Conservation (phyloP, 2,888 invertebrate genomes). For the Pteria penguin region DNA sequence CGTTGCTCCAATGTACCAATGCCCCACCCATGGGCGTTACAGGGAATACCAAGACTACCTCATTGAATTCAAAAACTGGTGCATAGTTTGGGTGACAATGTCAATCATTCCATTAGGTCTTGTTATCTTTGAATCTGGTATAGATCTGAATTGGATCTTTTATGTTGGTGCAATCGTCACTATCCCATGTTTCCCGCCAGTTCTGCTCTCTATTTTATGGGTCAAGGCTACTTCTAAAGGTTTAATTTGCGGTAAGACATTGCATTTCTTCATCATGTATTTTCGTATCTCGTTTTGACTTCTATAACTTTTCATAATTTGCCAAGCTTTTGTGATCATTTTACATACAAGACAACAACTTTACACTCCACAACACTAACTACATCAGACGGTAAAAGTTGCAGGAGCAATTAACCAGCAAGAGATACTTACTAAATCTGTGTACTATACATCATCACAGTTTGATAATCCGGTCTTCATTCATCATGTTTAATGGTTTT, state of each 20-base stretch:
- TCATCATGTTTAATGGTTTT: too few relatives aligned
- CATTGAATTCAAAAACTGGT: constrained; percentile 77
- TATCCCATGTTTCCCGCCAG: constrained; percentile 75
- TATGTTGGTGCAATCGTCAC: constrained; percentile 78
- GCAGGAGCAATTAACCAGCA: too few relatives aligned
- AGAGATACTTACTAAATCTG: too few relatives aligned
- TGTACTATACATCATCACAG: too few relatives aligned
- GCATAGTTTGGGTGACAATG: constrained; percentile 75
- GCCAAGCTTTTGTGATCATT: too few relatives aligned
- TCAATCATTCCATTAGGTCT: constrained; percentile 76
- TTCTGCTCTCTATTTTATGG: constrained; percentile 75
- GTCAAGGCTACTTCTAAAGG: constrained; percentile 74
- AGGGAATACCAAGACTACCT: constrained; percentile 72
- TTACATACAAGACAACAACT: too few relatives aligned
- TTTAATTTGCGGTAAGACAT: constrained; percentile 64
- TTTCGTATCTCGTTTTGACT: too few relatives aligned
- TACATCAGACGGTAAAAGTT: too few relatives aligned
- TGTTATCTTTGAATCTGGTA: constrained; percentile 72
- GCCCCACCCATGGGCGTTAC: constrained; percentile 73
- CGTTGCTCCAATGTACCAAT: constrained; percentile 62
- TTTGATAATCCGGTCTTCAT: too few relatives aligned
- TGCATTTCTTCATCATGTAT: too few relatives aligned
- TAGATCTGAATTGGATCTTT: constrained; percentile 78
- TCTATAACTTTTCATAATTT: too few relatives aligned
- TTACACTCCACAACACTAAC: too few relatives aligned